Percentiles rank a stretch among this genome's conserved stretches.
phyloP scores from a whole-genome alignment of 2,888 invertebrate species.

The Drosophila nigricruria region DNA sequence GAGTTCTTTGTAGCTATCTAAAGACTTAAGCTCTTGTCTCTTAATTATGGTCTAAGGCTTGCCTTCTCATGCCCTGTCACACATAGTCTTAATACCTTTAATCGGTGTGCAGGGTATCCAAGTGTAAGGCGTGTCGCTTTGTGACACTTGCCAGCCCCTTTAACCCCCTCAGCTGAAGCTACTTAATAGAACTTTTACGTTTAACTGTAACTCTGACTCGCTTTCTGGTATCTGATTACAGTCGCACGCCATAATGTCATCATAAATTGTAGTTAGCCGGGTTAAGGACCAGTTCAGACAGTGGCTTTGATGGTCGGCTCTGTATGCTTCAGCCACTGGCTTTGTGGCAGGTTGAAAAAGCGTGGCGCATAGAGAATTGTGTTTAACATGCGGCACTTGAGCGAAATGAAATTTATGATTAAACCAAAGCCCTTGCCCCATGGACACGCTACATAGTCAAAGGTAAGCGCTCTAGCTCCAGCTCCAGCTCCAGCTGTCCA shows the following conservation, averaged over 20 bases:
- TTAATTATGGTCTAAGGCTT: background rate
- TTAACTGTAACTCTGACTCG: constrained; percentile 46
- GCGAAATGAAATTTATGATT: constrained; percentile 75
- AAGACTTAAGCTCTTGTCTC: background rate
- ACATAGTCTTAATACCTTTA: background rate
- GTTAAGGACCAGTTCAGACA: constrained; percentile 68
- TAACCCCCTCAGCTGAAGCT: constrained; percentile 21
- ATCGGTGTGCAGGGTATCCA: constrained; percentile 26
- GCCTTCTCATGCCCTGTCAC: background rate
- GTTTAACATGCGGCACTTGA: constrained; percentile 49
- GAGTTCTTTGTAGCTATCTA: background rate
- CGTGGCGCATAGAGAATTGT: constrained; percentile 27
- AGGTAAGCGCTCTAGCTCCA: constrained; percentile 53
- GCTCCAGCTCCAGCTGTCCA: constrained; percentile 22
- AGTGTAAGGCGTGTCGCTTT: constrained; percentile 55
- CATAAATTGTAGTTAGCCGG: constrained; percentile 76
- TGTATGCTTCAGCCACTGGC: constrained; percentile 1
- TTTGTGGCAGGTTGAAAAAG: constrained; percentile 45
- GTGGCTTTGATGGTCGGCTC: constrained; percentile 14
- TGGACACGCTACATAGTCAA: constrained; percentile 39
- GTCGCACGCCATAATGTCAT: constrained; percentile 80
- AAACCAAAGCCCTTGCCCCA: constrained; percentile 57
- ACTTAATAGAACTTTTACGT: constrained; percentile 38
- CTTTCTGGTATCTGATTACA: constrained; percentile 61
- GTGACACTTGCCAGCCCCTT: constrained; percentile 55